A percentile compares a stretch with the other conserved stretches of the same genome.
Evolutionary conservation across 2,113 vertebrate genomes (phyloP).

Genomic region (Paradoxurus hermaphroditus): DNA sequence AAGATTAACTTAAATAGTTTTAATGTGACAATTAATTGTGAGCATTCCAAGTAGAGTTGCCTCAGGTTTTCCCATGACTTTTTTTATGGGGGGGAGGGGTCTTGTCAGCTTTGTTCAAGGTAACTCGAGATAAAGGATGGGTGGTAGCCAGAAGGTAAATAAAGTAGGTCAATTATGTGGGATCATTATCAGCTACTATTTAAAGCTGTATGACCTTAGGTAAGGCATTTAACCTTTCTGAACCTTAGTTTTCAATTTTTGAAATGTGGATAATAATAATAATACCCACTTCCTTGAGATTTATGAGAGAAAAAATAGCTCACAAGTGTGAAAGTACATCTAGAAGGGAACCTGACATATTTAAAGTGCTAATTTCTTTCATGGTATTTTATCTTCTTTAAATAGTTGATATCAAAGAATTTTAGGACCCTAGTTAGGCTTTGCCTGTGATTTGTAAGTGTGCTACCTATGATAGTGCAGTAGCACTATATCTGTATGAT

Average conservation of each 20-base stretch:
- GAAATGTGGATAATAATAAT: conserved; percentile 14
- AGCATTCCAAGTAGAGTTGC: conserved; percentile 1
- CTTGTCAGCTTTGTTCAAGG: conserved; percentile 1
- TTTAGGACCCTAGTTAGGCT: conserved; percentile 14
- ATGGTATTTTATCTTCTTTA: not conserved
- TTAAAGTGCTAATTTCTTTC: conserved; percentile 13
- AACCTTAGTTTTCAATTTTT: conserved; percentile 24
- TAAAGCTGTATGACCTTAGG: not conserved
- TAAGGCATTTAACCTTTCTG: not conserved
- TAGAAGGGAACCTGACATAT: not conserved
- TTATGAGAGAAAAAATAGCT: conserved; percentile 39
- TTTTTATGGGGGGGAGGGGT: not conserved
- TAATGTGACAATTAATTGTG: conserved; percentile 3
- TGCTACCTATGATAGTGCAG: not conserved
- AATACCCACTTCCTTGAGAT: not conserved
- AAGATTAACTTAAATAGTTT: not conserved
- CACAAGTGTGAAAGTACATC: not conserved
- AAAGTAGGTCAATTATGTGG: not conserved
- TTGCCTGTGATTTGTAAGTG: conserved; percentile 28
- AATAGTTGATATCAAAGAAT: conserved; percentile 23
- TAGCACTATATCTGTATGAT: not conserved
- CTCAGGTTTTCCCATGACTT: not conserved
- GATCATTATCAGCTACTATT: not conserved
- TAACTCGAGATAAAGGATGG: conserved; percentile 5
- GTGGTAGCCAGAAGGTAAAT: not conserved